phyloP scores from a whole-genome alignment of 1,140 invertebrate species.

The Asbolus verrucosus region DNA sequence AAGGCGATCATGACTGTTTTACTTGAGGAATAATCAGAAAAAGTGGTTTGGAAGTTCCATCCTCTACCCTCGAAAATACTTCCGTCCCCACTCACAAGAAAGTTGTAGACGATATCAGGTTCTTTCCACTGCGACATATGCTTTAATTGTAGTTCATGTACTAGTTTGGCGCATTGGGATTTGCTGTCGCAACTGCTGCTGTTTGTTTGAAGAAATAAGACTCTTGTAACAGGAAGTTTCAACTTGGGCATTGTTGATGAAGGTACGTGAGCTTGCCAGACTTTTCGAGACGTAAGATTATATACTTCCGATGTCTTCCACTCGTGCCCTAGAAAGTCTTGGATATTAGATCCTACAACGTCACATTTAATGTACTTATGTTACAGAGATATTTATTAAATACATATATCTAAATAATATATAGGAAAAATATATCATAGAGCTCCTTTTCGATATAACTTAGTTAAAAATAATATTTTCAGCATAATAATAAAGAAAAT shows the following conservation, averaged over 20 bases:
- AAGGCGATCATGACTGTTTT: not conserved
- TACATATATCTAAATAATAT: too few species aligned
- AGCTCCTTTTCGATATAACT: too few species aligned
- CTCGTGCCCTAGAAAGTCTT: slow-evolving; percentile 19
- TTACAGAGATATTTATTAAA: too few species aligned
- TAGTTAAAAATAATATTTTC: too few species aligned
- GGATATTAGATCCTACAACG: too few species aligned
- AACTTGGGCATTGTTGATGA: slow-evolving; percentile 29
- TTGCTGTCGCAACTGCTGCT: slow-evolving; percentile 7
- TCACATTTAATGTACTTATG: too few species aligned
- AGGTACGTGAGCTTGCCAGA: slow-evolving; percentile 15
- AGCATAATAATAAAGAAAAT: too few species aligned
- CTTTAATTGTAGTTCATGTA: slow-evolving; percentile 19
- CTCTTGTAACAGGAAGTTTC: slow-evolving; percentile 16
- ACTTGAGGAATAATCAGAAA: not conserved
- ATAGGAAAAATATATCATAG: too few species aligned
- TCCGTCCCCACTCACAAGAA: not conserved
- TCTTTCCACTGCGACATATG: slow-evolving; percentile 19
- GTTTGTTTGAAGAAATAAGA: slow-evolving; percentile 21
- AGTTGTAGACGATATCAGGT: slow-evolving; percentile 14
- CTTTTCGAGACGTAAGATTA: slow-evolving; percentile 8
- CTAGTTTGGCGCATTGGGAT: slow-evolving; percentile 16
- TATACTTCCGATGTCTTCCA: slow-evolving; percentile 12
- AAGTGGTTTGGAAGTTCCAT: slow-evolving; percentile 6
- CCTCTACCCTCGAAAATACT: slow-evolving; percentile 22